Evolutionary conservation across 1,140 invertebrate genomes (phyloP).

Genomic region (Diorhabda carinulata): DNA sequence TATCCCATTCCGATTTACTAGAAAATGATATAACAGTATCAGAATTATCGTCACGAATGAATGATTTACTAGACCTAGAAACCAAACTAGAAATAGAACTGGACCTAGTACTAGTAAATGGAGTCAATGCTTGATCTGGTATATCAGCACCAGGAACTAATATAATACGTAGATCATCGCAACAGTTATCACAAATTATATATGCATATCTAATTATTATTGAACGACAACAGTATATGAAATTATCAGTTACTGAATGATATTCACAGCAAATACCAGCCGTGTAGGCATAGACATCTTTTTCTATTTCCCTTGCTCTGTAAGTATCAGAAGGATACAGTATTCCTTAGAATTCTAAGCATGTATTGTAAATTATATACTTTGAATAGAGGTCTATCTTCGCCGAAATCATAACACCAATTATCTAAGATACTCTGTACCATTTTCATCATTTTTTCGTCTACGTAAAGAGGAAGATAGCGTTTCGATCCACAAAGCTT

Average conservation of each 20-base stretch:
- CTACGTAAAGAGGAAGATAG: constrained; percentile 49
- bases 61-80: neutral
- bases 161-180: constrained; percentile 47
- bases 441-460: constrained; percentile 44
- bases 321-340: constrained; percentile 32
- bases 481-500: neutral
- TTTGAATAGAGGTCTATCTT: constrained; percentile 42
- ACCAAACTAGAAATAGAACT: neutral
- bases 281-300: constrained; percentile 51
- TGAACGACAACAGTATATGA: constrained; percentile 47
- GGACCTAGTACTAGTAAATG: neutral
- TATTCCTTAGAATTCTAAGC: constrained; percentile 50
- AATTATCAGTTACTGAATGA: constrained; percentile 28
- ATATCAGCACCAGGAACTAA: constrained; percentile 50
- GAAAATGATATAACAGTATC: constrained; percentile 16
- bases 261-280: constrained; percentile 52
- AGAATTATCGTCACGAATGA: constrained; percentile 9
- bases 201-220: constrained; percentile 54
- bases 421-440: constrained; percentile 47
- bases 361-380: constrained; percentile 55
- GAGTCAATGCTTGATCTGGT: constrained; percentile 36
- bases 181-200: constrained; percentile 55
- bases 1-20: constrained; percentile 19
- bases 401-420: constrained; percentile 44
- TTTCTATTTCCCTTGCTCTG: constrained; percentile 49